A percentile compares a stretch with the other conserved stretches of the same genome.
Evolutionary conservation across 1,140 invertebrate genomes (phyloP).

Genomic region (Halictus rubicundus): DNA sequence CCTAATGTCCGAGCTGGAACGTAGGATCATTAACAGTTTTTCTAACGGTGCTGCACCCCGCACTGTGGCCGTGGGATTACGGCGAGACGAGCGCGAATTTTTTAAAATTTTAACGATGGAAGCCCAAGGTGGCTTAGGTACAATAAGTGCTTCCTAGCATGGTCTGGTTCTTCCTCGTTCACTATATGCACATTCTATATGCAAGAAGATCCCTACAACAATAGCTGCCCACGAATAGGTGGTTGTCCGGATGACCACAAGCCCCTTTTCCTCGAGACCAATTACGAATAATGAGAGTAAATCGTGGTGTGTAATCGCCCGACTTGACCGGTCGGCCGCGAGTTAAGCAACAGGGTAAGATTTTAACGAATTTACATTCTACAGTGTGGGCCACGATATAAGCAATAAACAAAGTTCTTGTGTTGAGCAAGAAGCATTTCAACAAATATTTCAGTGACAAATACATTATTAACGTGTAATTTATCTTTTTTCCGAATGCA

Average conservation of each 20-base stretch:
- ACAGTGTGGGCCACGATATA: too few relatives aligned
- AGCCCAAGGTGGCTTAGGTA: slow-evolving; percentile 8
- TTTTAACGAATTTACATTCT: too few relatives aligned
- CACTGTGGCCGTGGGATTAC: neutral
- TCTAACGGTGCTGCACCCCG: slow-evolving; percentile 21
- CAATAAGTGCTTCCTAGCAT: slow-evolving; percentile 19
- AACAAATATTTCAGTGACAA: too few relatives aligned
- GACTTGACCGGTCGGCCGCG: neutral
- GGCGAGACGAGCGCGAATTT: slow-evolving; percentile 4
- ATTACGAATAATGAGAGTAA: slow-evolving; percentile 66
- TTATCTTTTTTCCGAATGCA: too few relatives aligned
- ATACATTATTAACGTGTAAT: too few relatives aligned
- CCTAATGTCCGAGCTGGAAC: slow-evolving; percentile 6
- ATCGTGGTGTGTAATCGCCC: slow-evolving; percentile 47
- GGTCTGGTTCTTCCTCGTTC: slow-evolving; percentile 11
- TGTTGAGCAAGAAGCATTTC: too few relatives aligned
- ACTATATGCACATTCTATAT: neutral
- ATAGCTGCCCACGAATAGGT: slow-evolving; percentile 19
- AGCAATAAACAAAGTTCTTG: too few relatives aligned
- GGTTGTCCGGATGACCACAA: neutral
- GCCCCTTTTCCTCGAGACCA: slow-evolving; percentile 28
- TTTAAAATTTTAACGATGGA: slow-evolving; percentile 35
- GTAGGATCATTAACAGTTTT: slow-evolving; percentile 36
- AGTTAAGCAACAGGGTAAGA: neutral
- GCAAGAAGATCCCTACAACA: slow-evolving; percentile 30